Percentiles rank a stretch among this genome's conserved stretches.
phyloP scores from a whole-genome alignment of 2,113 vertebrate species.

The Atherinomorus stipes region DNA sequence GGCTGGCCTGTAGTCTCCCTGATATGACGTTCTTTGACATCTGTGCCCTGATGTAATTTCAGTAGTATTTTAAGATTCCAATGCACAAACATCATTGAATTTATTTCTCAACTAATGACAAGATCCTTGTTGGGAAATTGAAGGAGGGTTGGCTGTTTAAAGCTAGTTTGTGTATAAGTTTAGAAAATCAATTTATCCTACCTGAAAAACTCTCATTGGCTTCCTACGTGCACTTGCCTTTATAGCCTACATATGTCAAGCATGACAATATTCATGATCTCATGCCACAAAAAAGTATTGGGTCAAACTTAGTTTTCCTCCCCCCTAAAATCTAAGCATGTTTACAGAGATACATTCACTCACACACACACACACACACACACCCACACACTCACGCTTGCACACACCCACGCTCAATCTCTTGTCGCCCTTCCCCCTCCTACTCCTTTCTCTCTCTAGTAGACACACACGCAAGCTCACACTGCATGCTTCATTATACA shows the following conservation, averaged over 20 bases:
- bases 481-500: slow-evolving; percentile 78
- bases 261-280: slow-evolving; percentile 71
- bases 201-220: no score
- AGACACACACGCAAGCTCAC: slow-evolving; percentile 66
- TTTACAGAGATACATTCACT: slow-evolving; percentile 33
- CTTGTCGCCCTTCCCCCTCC: slow-evolving; percentile 37
- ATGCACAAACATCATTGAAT: no score
- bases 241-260: slow-evolving; percentile 65
- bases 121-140: no score
- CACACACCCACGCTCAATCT: slow-evolving; percentile 38
- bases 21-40: no score
- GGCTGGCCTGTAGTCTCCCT: no score
- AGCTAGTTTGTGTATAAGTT: no score
- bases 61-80: no score
- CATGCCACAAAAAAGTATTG: slow-evolving; percentile 66
- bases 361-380: slow-evolving; percentile 27
- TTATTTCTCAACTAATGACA: no score
- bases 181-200: no score
- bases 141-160: no score
- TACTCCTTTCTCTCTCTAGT: slow-evolving; percentile 25
- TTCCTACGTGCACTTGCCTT: slow-evolving; percentile 10
- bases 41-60: no score
- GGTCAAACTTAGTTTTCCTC: slow-evolving; percentile 55
- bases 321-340: slow-evolving; percentile 48
- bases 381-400: slow-evolving; percentile 46